Evolutionary conservation across 2,797 vertebrate species (phyloP), one percentile per base, ranked within the genome.

Genomic region (Apogon hyalosoma): DNA sequence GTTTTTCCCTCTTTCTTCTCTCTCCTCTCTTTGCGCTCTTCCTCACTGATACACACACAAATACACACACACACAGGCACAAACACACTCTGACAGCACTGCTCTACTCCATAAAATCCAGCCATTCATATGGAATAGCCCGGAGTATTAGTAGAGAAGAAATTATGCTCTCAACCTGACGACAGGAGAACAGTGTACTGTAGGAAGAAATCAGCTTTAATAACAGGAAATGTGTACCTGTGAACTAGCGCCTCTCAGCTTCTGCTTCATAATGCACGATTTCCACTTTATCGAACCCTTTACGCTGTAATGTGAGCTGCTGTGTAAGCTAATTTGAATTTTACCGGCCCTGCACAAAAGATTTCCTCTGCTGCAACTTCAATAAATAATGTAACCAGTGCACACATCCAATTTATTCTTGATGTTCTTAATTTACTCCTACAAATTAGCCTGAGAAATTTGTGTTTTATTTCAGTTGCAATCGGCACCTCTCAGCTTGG

Each of bases 51-150:
- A 48, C 63, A 55, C 58, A 56, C 55, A 62, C 42, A 71, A 65
- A 70, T 45, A 63, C 36, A 52, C 48, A 63, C 36, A 52, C 18
- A 63, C 45, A 49, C 54, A 71, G 62, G 62, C 77, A 84, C 52
- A 77, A 71, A 79, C 19, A 42, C 53, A 69, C 51, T 60, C 38
- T 8, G 11, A 38, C 38, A 79, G 72, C 40, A 36, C 63, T 59
- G 33, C 39, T 40, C 31, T 50, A 46, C 31, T 59, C 63, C 55
- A 63, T 70, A 66, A 84, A 66, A 78, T 69, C 63, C 39, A 45
- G 15, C 66, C 62, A 79, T 81, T 75, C 71, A 64, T 60, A 54
- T 65, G 65, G 13, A 61, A 56, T 48, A 61, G 68, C 68, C 69
- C 66, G 13, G 58, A 78, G 73, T 54, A 50, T 24, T 60, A 57